A percentile compares a stretch with the other conserved stretches of the same genome.
These are phyloP conservation scores for Ecdyonurus torrentis DNA, from an alignment of 2,888 invertebrate genomes.

Conservation along the genomic window DNA sequence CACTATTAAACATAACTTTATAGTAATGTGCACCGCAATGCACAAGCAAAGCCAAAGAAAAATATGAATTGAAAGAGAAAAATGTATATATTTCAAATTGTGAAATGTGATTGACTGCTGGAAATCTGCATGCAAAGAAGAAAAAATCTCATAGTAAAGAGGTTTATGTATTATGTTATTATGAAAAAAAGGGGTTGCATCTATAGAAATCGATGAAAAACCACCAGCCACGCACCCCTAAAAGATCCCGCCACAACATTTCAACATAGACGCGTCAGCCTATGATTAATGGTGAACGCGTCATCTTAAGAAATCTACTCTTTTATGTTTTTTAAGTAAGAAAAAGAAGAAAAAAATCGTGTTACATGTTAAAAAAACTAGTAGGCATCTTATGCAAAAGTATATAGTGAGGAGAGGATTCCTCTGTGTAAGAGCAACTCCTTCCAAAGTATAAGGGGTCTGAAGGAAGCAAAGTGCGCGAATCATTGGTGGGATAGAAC, in stretches of 20 bases:
- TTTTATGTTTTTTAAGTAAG: background rate
- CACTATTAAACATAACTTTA: too few species aligned
- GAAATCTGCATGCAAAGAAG: too few species aligned
- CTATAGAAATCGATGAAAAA: background rate
- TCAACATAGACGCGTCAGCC: background rate
- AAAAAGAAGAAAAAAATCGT: background rate
- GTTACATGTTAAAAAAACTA: background rate
- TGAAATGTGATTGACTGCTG: too few species aligned
- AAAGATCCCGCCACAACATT: constrained; percentile 3
- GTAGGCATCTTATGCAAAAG: background rate
- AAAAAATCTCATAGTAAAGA: too few species aligned
- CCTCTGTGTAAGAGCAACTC: background rate
- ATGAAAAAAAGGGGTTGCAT: background rate
- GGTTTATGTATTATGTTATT: background rate
- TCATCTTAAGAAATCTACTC: constrained; percentile 2
- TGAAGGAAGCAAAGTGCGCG: background rate
- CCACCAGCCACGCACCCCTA: background rate
- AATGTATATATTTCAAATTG: too few species aligned
- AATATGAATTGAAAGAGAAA: too few species aligned
- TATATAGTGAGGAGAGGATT: background rate
- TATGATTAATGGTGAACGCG: constrained; percentile 1
- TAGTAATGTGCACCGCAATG: too few species aligned
- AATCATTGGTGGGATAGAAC: background rate
- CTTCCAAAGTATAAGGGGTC: background rate
- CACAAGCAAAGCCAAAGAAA: too few species aligned